These are phyloP conservation scores for Craniophora ligustri DNA, from an alignment of 2,888 invertebrate species.

Conservation along the genomic window DNA sequence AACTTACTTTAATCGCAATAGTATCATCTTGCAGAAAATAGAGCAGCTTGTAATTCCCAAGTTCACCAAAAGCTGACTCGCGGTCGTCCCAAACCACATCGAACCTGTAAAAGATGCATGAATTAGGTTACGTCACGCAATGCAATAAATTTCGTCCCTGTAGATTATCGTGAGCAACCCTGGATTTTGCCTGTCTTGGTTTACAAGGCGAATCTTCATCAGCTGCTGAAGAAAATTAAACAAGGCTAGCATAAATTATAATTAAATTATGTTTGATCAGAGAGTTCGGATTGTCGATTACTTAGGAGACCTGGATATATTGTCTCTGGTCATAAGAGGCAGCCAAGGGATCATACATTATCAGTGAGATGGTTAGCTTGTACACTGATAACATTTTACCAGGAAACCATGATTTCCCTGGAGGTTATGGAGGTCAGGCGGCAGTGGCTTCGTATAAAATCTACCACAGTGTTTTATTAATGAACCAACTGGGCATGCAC, in stretches of 20 bases:
- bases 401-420: constrained; percentile 41
- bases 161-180: constrained; percentile 17
- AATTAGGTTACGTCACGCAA: constrained; percentile 1
- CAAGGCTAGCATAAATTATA: too few species aligned
- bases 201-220: too few species aligned
- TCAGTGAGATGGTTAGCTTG: constrained; percentile 25
- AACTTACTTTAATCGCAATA: constrained; percentile 90
- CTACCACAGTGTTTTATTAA: constrained; percentile 28
- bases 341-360: constrained; percentile 27
- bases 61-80: constrained; percentile 87
- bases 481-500: constrained; percentile 14
- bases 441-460: constrained; percentile 25
- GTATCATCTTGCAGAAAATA: constrained; percentile 95
- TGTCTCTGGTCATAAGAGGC: too few species aligned
- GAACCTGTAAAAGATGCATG: constrained; percentile 81
- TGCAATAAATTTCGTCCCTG: not conserved
- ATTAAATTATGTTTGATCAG: too few species aligned
- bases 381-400: constrained; percentile 40
- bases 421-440: constrained; percentile 34
- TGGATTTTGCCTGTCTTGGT: too few species aligned
- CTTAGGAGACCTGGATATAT: too few species aligned
- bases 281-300: too few species aligned
- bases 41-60: constrained; percentile 91
- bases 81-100: constrained; percentile 91
- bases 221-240: too few species aligned